Conservation (phyloP, 2,797 vertebrate species). For the Nasua narica region DNA sequence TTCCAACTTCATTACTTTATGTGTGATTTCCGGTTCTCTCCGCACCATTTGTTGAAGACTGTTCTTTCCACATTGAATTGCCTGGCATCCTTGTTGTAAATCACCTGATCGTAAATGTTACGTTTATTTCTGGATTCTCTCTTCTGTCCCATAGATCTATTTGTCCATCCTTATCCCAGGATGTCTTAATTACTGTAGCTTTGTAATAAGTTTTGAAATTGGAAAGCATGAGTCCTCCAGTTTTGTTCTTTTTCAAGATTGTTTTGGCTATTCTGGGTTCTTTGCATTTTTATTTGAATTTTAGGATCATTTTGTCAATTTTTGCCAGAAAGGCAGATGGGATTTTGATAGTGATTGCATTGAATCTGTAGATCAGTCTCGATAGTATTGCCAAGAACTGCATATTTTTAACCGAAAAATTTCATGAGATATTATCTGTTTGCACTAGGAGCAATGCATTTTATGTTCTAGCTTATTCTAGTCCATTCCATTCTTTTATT, state of each 20-base stretch:
- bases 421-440: not conserved
- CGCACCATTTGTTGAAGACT: not conserved
- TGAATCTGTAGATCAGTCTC: constrained; percentile 9
- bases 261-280: constrained; percentile 25
- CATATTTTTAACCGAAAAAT: constrained; percentile 12
- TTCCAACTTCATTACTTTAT: not conserved
- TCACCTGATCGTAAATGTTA: not conserved
- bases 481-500: not conserved
- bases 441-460: not conserved
- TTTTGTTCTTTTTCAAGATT: constrained; percentile 26
- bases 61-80: not conserved
- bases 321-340: constrained; percentile 27
- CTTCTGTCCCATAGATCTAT: not conserved
- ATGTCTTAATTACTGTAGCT: not conserved
- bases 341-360: not conserved
- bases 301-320: constrained; percentile 25
- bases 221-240: not conserved
- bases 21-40: not conserved
- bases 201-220: constrained; percentile 41
- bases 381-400: not conserved
- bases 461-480: not conserved
- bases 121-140: constrained; percentile 23
- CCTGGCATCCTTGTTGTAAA: not conserved
- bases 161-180: not conserved
- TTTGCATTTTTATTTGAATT: constrained; percentile 31